These are phyloP conservation scores for Drosophila infuscata DNA, from an alignment of 2,888 invertebrate species.

Conservation along the genomic window DNA sequence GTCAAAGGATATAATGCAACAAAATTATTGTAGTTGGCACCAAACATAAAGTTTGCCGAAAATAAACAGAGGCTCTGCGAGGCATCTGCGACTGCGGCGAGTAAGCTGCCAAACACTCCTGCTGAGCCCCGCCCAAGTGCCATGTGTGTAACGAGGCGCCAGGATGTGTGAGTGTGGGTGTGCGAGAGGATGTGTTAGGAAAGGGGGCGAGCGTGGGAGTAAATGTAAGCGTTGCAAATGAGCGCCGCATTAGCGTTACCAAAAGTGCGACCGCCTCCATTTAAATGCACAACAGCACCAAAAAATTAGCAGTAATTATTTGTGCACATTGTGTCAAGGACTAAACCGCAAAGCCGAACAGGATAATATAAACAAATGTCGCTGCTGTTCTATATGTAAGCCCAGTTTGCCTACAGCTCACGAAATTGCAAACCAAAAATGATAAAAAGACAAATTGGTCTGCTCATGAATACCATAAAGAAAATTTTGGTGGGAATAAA, in stretches of 20 bases:
- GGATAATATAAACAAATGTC: too few species aligned
- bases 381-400: too few species aligned
- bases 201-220: background rate
- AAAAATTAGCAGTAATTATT: slow-evolving; percentile 6
- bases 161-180: background rate
- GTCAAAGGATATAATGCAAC: slow-evolving; percentile 14
- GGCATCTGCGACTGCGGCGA: too few species aligned
- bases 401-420: background rate
- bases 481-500: slow-evolving; percentile 26
- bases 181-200: background rate
- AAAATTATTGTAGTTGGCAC: too few species aligned
- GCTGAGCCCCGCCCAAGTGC: slow-evolving; percentile 40
- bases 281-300: slow-evolving; percentile 46
- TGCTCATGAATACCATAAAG: slow-evolving; percentile 14
- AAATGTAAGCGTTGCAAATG: slow-evolving; percentile 55
- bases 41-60: too few species aligned
- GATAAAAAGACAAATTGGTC: slow-evolving; percentile 4
- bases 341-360: too few species aligned
- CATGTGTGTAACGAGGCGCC: slow-evolving; percentile 46
- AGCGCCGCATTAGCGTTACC: slow-evolving; percentile 64
- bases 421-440: background rate
- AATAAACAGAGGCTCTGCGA: too few species aligned
- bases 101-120: slow-evolving; percentile 59
- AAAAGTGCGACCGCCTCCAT: slow-evolving; percentile 53
- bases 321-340: too few species aligned